Conservation (phyloP, 1,140 invertebrate species). For the Planococcus citri region DNA sequence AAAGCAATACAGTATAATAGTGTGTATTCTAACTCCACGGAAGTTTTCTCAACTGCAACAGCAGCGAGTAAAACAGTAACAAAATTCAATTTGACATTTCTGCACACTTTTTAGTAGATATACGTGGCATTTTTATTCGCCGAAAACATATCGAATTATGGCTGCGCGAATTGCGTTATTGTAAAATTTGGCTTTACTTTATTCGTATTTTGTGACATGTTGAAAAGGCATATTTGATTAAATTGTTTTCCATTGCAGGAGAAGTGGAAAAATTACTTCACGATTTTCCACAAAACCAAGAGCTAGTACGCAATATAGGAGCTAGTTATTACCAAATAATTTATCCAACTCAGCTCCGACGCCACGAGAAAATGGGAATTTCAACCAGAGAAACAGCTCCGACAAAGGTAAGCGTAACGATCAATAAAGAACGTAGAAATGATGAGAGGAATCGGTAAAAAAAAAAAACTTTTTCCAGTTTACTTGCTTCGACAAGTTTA, state of each 20-base stretch:
- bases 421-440: background rate
- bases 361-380: conserved; percentile 90
- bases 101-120: too few relatives aligned
- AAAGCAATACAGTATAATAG: too few relatives aligned
- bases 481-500: background rate
- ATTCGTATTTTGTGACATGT: too few relatives aligned
- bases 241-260: conserved; percentile 41
- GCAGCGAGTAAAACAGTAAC: too few relatives aligned
- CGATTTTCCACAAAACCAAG: conserved; percentile 80
- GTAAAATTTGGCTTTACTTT: too few relatives aligned
- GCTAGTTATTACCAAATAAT: conserved; percentile 86
- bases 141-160: too few relatives aligned
- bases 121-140: too few relatives aligned
- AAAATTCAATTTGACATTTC: too few relatives aligned
- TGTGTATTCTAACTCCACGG: too few relatives aligned
- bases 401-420: conserved; percentile 51
- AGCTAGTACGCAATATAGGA: conserved; percentile 77
- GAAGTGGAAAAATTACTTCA: conserved; percentile 77
- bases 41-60: too few relatives aligned
- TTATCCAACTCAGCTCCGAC: conserved; percentile 81
- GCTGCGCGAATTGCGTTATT: too few relatives aligned
- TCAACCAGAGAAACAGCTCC: conserved; percentile 71
- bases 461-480: conserved; percentile 17
- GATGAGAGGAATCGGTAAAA: background rate
- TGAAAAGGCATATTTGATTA: too few relatives aligned